Percentiles rank a stretch among this genome's conserved stretches.
These are phyloP conservation scores for Trachymyrmex cornetzi DNA, from an alignment of 1,140 invertebrate genomes.

Conservation along the genomic window DNA sequence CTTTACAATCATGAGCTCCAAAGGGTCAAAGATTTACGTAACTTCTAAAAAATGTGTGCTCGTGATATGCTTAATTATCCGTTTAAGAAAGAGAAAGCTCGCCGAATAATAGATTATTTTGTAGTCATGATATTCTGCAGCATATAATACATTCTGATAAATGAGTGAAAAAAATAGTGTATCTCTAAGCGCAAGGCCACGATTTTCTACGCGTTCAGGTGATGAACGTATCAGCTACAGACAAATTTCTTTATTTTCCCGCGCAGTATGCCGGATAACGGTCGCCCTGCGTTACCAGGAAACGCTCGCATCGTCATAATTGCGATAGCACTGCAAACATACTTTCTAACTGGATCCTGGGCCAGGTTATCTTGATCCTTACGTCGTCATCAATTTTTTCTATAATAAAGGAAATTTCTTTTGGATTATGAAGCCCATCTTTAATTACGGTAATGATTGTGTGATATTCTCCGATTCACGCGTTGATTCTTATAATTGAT, in stretches of 20 bases:
- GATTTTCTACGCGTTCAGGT: no score
- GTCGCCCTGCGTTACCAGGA: constrained; percentile 69
- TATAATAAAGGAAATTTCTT: constrained; percentile 11
- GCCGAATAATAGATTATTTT: background rate
- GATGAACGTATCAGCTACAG: background rate
- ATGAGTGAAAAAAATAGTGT: background rate
- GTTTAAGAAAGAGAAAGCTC: no score
- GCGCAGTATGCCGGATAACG: constrained; percentile 73
- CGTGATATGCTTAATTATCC: background rate
- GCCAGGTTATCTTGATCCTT: constrained; percentile 45
- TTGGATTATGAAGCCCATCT: background rate
- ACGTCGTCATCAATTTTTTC: constrained; percentile 48
- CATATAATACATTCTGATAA: background rate
- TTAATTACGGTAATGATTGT: constrained; percentile 38
- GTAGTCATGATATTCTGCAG: background rate
- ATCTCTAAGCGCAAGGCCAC: no score
- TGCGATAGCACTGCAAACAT: constrained; percentile 74
- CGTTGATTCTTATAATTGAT: background rate
- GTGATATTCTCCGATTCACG: background rate
- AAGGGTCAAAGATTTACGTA: background rate
- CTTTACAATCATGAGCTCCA: no score
- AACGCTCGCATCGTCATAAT: constrained; percentile 67
- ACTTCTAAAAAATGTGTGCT: background rate
- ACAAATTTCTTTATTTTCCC: constrained; percentile 66
- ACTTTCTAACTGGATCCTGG: constrained; percentile 74